A percentile compares a stretch with the other conserved stretches of the same genome.
These are phyloP conservation scores for Prionace glauca DNA, from an alignment of 2,797 vertebrate genomes.

Conservation along the genomic window DNA sequence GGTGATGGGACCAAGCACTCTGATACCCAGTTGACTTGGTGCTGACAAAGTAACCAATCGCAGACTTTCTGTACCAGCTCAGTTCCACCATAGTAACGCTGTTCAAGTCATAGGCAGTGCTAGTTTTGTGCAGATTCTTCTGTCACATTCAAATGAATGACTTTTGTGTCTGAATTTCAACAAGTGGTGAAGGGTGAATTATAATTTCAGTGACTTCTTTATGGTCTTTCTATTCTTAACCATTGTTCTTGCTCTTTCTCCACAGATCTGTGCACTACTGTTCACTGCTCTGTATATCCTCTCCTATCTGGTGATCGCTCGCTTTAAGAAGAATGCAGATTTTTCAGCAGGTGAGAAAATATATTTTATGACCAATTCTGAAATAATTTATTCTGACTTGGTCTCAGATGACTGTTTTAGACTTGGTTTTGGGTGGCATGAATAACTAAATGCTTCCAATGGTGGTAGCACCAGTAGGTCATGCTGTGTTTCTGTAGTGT, in stretches of 20 bases:
- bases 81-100: neutral
- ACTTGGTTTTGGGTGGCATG: neutral
- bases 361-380: neutral
- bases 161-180: neutral
- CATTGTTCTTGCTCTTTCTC: constrained; percentile 39
- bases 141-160: neutral
- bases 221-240: neutral
- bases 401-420: neutral
- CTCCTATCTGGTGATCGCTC: constrained; percentile 83
- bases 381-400: constrained; percentile 30
- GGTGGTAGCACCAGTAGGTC: neutral
- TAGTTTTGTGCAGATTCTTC: neutral
- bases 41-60: neutral
- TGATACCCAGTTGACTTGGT: neutral
- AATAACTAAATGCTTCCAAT: neutral
- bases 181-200: neutral
- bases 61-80: neutral
- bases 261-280: constrained; percentile 84
- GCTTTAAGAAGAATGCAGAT: constrained; percentile 86
- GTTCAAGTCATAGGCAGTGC: neutral
- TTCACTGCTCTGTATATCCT: constrained; percentile 85
- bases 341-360: constrained; percentile 73
- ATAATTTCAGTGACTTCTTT: neutral
- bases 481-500: neutral
- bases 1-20: neutral